Percentiles rank a stretch among this genome's conserved stretches.
These are phyloP conservation scores for Tachina grossa DNA, from an alignment of 2,888 invertebrate genomes.

Conservation along the genomic window DNA sequence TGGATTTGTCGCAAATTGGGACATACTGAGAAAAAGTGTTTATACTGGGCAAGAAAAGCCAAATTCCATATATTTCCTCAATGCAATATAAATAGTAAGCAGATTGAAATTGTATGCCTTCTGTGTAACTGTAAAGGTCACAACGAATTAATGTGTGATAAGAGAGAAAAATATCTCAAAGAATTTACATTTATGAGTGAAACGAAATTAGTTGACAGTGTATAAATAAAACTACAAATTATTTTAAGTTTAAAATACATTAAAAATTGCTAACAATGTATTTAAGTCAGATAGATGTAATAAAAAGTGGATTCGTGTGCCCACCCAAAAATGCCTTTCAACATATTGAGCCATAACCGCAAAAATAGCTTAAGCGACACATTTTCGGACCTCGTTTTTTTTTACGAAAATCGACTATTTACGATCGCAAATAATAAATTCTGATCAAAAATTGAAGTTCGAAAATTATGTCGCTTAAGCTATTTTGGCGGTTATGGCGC, in stretches of 20 bases:
- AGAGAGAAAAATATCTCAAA: slow-evolving; percentile 69
- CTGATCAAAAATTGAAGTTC: too few species aligned
- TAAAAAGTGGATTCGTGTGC: background rate
- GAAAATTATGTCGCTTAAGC: too few species aligned
- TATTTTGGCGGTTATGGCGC: too few species aligned
- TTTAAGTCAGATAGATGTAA: background rate
- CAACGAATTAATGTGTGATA: slow-evolving; percentile 71
- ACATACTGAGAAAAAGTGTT: slow-evolving; percentile 80
- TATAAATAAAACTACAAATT: background rate
- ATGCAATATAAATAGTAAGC: slow-evolving; percentile 1
- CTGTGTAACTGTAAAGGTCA: slow-evolving; percentile 71
- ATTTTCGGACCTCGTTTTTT: too few species aligned
- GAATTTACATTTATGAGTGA: slow-evolving; percentile 72
- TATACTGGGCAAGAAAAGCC: slow-evolving; percentile 63
- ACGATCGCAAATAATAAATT: too few species aligned
- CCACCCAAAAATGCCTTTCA: background rate
- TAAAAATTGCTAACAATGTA: background rate
- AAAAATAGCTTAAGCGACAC: too few species aligned
- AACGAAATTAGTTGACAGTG: slow-evolving; percentile 57
- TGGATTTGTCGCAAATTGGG: slow-evolving; percentile 80
- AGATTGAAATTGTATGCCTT: slow-evolving; percentile 68
- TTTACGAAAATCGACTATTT: too few species aligned
- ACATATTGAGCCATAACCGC: too few species aligned
- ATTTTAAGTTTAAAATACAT: background rate
- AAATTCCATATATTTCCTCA: slow-evolving; percentile 12